Conservation (phyloP, 2,797 vertebrate species). For the Enoplosus armatus region DNA sequence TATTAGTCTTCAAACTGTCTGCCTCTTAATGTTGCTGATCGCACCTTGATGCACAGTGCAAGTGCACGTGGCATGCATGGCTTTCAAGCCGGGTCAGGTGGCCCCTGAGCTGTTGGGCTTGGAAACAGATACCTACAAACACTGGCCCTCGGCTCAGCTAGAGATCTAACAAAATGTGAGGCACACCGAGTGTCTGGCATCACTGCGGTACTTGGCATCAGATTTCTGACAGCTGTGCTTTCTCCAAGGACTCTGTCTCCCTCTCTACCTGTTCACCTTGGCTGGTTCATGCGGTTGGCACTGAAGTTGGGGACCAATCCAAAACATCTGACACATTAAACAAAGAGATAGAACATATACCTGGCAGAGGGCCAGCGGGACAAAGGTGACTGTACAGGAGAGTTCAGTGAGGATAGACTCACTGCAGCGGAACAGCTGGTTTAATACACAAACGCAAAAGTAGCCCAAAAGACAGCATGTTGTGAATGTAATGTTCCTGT, state of each 20-base stretch:
- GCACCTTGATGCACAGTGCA: conserved; percentile 34
- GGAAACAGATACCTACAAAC: conserved; percentile 71
- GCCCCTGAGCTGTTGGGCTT: conserved; percentile 58
- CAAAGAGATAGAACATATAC: conserved; percentile 71
- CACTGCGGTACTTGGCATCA: conserved; percentile 65
- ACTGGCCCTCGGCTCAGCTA: conserved; percentile 60
- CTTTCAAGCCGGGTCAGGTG: conserved; percentile 68
- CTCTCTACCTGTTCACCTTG: conserved; percentile 73
- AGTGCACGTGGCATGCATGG: conserved; percentile 38
- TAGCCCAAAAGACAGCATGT: neutral
- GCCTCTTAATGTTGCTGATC: conserved; percentile 26
- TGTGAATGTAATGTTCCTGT: neutral
- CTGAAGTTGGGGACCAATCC: conserved; percentile 26
- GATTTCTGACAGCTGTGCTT: conserved; percentile 79
- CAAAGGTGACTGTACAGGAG: conserved; percentile 66
- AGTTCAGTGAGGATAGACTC: conserved; percentile 53
- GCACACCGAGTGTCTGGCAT: conserved; percentile 73
- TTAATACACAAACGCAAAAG: conserved; percentile 10
- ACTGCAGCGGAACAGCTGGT: conserved; percentile 53
- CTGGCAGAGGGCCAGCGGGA: conserved; percentile 60
- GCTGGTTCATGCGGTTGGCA: conserved; percentile 50
- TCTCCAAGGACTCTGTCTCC: conserved; percentile 74
- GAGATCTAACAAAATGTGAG: conserved; percentile 69
- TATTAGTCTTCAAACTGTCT: conserved; percentile 39
- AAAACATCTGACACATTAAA: conserved; percentile 73